These are phyloP conservation scores for Brachyptera putata DNA, from an alignment of 2,888 invertebrate genomes.

Conservation along the genomic window DNA sequence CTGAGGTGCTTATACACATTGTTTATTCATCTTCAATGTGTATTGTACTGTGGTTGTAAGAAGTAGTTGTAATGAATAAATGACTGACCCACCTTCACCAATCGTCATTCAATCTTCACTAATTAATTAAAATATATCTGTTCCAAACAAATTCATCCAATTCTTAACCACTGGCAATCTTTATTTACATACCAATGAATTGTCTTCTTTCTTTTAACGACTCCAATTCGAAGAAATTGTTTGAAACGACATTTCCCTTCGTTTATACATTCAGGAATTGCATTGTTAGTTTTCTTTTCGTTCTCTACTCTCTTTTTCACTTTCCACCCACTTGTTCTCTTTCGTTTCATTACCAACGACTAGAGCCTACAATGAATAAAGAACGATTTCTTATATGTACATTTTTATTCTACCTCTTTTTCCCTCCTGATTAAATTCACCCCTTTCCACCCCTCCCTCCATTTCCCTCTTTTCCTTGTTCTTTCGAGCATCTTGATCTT, in stretches of 20 bases:
- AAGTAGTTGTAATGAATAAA: too few relatives aligned
- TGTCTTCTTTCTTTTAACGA: background rate
- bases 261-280: background rate
- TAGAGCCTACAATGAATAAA: slow-evolving; percentile 5
- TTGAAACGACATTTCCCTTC: slow-evolving; percentile 7
- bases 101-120: too few relatives aligned
- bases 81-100: too few relatives aligned
- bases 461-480: slow-evolving; percentile 1
- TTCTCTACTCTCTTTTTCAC: background rate
- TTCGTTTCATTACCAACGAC: background rate
- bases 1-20: too few relatives aligned
- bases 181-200: too few relatives aligned
- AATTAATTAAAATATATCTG: too few relatives aligned
- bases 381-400: slow-evolving; percentile 11
- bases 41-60: too few relatives aligned
- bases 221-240: slow-evolving; percentile 4
- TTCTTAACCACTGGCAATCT: too few relatives aligned
- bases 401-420: slow-evolving; percentile 9
- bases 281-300: background rate
- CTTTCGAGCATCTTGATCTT: slow-evolving; percentile 19
- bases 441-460: slow-evolving; percentile 11
- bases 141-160: too few relatives aligned
- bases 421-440: slow-evolving; percentile 18
- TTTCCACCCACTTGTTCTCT: too few relatives aligned
- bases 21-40: too few relatives aligned